Evolutionary conservation across 2,113 vertebrate species (phyloP).

Genomic region (Picathartes gymnocephalus): DNA sequence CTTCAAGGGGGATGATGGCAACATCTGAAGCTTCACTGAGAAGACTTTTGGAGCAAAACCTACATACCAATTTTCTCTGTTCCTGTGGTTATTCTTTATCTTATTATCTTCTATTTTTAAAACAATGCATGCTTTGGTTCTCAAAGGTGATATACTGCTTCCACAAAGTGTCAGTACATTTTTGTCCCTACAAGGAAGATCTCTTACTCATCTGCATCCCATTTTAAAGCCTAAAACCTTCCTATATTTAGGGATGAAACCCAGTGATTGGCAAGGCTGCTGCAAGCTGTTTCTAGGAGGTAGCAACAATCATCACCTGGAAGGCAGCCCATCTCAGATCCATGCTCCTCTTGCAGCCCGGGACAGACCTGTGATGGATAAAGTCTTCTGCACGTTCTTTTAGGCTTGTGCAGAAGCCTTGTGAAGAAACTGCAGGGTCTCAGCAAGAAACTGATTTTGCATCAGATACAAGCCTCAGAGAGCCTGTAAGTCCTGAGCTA

Average conservation of each 20-base stretch:
- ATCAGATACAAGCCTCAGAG: not conserved
- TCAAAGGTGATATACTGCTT: conserved; percentile 11
- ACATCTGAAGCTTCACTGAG: not conserved
- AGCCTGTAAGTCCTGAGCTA: not conserved
- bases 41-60: not conserved
- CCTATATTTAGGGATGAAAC: conserved; percentile 32
- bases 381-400: not conserved
- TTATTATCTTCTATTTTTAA: not conserved
- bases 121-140: not conserved
- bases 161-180: not conserved
- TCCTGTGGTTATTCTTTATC: not conserved
- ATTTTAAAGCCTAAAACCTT: not conserved
- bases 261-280: not conserved
- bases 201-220: not conserved
- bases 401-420: not conserved
- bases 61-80: not conserved
- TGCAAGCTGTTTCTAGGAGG: not conserved
- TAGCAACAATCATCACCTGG: not conserved
- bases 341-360: not conserved
- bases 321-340: conserved; percentile 9
- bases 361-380: not conserved
- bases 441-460: not conserved
- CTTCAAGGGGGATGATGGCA: not conserved
- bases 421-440: not conserved
- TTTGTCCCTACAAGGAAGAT: conserved; percentile 25